These are phyloP conservation scores for Nemotelus nigrinus DNA, from an alignment of 2,888 invertebrate genomes.

Conservation along the genomic window DNA sequence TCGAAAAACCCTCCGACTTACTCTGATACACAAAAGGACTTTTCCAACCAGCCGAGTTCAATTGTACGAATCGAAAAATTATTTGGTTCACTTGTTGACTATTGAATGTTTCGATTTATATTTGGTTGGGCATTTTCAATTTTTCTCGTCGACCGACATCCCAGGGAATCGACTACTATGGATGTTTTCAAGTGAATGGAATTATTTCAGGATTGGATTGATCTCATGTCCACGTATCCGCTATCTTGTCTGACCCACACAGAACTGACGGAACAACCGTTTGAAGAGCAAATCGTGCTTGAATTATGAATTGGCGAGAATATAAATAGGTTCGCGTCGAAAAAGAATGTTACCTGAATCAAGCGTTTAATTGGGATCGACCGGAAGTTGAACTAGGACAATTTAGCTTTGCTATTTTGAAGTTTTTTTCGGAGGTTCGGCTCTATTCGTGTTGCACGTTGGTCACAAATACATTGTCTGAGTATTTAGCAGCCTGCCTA, in stretches of 20 bases:
- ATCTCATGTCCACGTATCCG: neutral
- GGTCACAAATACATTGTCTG: too few species aligned
- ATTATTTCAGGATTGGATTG: conserved; percentile 17
- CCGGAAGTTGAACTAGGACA: too few species aligned
- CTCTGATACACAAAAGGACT: conserved; percentile 37
- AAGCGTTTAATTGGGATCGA: too few species aligned
- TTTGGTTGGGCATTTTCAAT: conserved; percentile 36
- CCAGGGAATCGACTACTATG: neutral
- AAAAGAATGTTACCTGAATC: too few species aligned
- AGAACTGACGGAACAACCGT: neutral
- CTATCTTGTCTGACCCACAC: neutral
- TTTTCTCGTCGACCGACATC: neutral
- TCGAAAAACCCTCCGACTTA: conserved; percentile 19
- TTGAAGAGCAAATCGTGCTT: conserved; percentile 33
- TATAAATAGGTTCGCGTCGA: too few species aligned
- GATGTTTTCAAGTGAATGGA: conserved; percentile 16
- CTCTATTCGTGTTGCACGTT: too few species aligned
- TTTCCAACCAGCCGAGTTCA: conserved; percentile 23
- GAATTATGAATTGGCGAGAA: conserved; percentile 22
- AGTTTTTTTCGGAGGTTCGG: too few species aligned
- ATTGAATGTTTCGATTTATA: conserved; percentile 35
- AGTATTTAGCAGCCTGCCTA: too few species aligned
- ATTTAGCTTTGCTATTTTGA: too few species aligned
- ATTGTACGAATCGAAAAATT: conserved; percentile 38
- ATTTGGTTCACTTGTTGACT: conserved; percentile 40